Percentiles rank a stretch among this genome's conserved stretches.
Evolutionary conservation across 1,140 invertebrate species (phyloP).

Genomic region (Anadara kagoshimensis): DNA sequence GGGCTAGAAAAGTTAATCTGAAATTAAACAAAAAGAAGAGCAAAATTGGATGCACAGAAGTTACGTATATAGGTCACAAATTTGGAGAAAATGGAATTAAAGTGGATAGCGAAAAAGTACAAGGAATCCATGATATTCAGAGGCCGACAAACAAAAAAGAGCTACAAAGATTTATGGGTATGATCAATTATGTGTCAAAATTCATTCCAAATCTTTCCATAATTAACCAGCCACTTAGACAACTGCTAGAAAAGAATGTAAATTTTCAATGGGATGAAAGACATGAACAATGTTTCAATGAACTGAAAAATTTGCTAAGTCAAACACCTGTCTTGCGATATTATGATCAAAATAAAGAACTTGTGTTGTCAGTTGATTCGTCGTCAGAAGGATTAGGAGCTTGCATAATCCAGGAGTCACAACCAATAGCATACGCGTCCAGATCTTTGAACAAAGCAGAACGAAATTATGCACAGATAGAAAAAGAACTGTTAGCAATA

Average conservation of each 20-base stretch:
- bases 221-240: constrained; percentile 15
- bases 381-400: constrained; percentile 65
- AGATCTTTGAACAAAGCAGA: constrained; percentile 63
- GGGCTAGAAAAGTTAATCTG: constrained; percentile 62
- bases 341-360: constrained; percentile 66
- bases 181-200: constrained; percentile 24
- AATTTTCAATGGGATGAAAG: constrained; percentile 27
- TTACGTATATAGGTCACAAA: background rate
- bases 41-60: too few species aligned
- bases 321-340: constrained; percentile 67
- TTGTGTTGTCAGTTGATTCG: constrained; percentile 40
- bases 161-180: constrained; percentile 26
- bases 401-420: constrained; percentile 71
- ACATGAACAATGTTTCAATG: constrained; percentile 26
- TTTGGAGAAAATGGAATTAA: background rate
- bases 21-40: constrained; percentile 65
- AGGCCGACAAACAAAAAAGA: background rate
- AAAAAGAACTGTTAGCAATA: constrained; percentile 75
- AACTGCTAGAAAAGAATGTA: constrained; percentile 25
- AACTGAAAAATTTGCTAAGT: constrained; percentile 32
- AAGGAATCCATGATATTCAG: background rate
- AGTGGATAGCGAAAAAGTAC: background rate
- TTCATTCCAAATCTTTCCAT: constrained; percentile 18
- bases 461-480: constrained; percentile 66
- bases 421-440: constrained; percentile 69